Conservation (phyloP, 2,797 vertebrate species). For the Sylvilagus floridanus region DNA sequence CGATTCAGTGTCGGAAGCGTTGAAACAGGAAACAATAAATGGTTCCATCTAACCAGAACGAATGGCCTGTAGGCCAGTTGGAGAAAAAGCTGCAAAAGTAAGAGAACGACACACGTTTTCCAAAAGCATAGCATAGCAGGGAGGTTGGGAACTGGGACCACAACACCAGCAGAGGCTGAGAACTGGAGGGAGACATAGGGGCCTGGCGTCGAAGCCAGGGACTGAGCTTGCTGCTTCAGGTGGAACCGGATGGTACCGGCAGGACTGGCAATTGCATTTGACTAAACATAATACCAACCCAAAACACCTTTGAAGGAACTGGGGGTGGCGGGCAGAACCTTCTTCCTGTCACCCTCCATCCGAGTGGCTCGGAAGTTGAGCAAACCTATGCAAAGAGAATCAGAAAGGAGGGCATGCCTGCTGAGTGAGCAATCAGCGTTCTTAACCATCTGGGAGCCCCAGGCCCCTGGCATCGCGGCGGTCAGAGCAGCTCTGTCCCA, state of each 20-base stretch:
- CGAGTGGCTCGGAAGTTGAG: not conserved
- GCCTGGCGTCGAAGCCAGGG: fast-evolving
- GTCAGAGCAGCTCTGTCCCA: not conserved
- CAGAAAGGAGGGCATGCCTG: not conserved
- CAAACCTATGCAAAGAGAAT: not conserved
- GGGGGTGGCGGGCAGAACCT: fast-evolving
- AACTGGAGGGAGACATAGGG: not conserved
- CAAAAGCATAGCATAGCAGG: not conserved
- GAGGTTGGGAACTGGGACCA: too few species aligned
- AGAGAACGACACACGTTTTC: not conserved
- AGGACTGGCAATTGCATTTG: not conserved
- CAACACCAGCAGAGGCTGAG: not conserved
- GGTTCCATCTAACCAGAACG: not conserved
- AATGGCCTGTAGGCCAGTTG: not conserved
- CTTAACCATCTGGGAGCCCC: not conserved
- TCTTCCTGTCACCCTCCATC: not conserved
- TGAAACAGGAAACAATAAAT: not conserved
- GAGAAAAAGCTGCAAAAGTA: not conserved
- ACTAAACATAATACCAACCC: not conserved
- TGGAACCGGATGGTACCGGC: not conserved
- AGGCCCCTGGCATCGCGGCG: not conserved
- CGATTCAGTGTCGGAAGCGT: not conserved
- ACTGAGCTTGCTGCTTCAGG: not conserved
- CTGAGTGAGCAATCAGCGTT: not conserved
- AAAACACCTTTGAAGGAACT: not conserved